Conservation (phyloP, 2,888 invertebrate species). For the Dryocosmus kuriphilus region DNA sequence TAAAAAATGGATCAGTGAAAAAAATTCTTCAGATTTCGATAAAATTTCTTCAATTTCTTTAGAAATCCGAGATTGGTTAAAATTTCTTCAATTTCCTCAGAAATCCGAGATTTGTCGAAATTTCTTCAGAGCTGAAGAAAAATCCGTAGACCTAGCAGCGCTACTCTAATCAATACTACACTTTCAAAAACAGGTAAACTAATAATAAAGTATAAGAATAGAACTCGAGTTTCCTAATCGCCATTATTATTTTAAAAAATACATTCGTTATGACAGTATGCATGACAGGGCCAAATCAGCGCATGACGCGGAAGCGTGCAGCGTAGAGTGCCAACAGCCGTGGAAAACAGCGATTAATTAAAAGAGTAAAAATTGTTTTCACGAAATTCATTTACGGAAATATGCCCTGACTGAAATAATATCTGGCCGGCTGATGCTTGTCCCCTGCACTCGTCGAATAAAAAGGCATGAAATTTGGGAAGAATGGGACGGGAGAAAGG, state of each 20-base stretch:
- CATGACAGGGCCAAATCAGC: constrained; percentile 34
- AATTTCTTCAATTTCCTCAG: no score
- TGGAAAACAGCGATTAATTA: constrained; percentile 74
- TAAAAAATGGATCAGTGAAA: no score
- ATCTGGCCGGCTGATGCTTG: constrained; percentile 73
- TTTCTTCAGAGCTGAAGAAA: no score
- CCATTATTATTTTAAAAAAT: constrained; percentile 26
- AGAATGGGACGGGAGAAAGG: constrained; percentile 31
- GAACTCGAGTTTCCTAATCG: background rate
- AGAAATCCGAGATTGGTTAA: no score
- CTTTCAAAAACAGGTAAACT: no score
- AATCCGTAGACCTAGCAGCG: no score
- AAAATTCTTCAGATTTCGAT: no score
- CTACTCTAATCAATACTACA: no score
- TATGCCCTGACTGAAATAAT: constrained; percentile 77
- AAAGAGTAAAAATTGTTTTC: constrained; percentile 77
- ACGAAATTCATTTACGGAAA: constrained; percentile 77
- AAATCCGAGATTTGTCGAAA: no score
- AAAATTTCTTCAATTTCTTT: no score
- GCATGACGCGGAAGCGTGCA: constrained; percentile 51
- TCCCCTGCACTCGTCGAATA: constrained; percentile 59
- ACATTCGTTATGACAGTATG: constrained; percentile 32
- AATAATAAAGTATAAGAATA: background rate
- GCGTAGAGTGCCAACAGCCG: constrained; percentile 52
- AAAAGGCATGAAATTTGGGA: constrained; percentile 53